phyloP scores from a whole-genome alignment of 2,888 invertebrate genomes.

The Panzeria rudis region DNA sequence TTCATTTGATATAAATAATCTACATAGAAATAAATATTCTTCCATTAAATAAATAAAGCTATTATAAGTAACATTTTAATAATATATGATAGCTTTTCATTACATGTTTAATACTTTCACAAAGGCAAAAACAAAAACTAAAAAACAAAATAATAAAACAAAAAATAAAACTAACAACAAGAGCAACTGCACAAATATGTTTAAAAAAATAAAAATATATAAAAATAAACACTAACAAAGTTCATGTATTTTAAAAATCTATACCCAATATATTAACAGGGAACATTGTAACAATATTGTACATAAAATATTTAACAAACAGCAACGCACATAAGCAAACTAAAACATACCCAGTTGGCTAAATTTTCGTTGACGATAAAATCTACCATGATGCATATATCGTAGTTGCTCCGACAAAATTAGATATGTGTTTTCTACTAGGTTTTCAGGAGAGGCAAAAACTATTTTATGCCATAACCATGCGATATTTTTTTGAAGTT shows the following conservation, averaged over 20 bases:
- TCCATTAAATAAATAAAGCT: slow-evolving; percentile 49
- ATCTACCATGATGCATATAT: too few relatives aligned
- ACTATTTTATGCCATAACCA: too few relatives aligned
- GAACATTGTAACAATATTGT: slow-evolving; percentile 59
- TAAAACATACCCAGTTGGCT: neutral
- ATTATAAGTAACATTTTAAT: slow-evolving; percentile 37
- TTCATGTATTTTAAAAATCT: slow-evolving; percentile 62
- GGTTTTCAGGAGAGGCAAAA: too few relatives aligned
- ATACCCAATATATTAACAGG: slow-evolving; percentile 51
- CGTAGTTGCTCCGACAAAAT: too few relatives aligned
- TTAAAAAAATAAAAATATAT: slow-evolving; percentile 17
- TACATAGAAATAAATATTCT: neutral
- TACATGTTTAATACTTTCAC: slow-evolving; percentile 64
- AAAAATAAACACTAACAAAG: slow-evolving; percentile 27
- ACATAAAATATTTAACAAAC: slow-evolving; percentile 51
- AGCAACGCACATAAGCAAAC: neutral
- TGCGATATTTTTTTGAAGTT: too few relatives aligned
- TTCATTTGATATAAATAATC: too few relatives aligned
- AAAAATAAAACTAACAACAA: too few relatives aligned
- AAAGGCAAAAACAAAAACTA: neutral
- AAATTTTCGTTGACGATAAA: neutral
- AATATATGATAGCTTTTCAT: slow-evolving; percentile 56
- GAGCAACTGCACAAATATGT: slow-evolving; percentile 27
- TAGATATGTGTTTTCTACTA: too few relatives aligned
- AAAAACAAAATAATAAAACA: neutral